phyloP scores from a whole-genome alignment of 1,140 invertebrate species.

The Drosophila parabipectinata region DNA sequence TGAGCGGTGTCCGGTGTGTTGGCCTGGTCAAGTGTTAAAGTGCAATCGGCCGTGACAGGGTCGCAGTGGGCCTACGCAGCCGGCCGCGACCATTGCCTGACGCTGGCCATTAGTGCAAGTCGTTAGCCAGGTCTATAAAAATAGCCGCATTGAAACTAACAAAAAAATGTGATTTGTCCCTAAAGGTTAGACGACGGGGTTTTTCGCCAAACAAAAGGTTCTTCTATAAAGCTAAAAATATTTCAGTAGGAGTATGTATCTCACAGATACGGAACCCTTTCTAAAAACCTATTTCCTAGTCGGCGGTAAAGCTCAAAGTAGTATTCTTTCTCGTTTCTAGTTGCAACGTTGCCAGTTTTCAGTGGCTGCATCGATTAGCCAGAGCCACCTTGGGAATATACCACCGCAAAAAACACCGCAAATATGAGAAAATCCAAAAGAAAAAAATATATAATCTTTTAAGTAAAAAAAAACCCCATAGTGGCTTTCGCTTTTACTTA shows the following conservation, averaged over 20 bases:
- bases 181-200: constrained; percentile 9
- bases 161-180: constrained; percentile 39
- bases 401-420: constrained; percentile 54
- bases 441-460: constrained; percentile 14
- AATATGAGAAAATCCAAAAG: constrained; percentile 41
- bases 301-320: neutral
- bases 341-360: constrained; percentile 65
- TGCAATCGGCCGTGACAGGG: constrained; percentile 72
- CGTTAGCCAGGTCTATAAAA: constrained; percentile 53
- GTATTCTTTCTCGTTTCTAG: constrained; percentile 18
- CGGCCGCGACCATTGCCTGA: constrained; percentile 56
- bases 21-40: constrained; percentile 77
- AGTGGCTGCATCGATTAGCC: constrained; percentile 68
- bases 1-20: constrained; percentile 28
- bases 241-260: too few relatives aligned
- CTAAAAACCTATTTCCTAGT: neutral
- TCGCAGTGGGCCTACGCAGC: constrained; percentile 41
- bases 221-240: neutral
- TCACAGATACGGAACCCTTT: too few relatives aligned
- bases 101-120: constrained; percentile 72
- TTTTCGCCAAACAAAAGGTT: too few relatives aligned
- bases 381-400: constrained; percentile 61
- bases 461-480: constrained; percentile 3
- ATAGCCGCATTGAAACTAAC: constrained; percentile 44
- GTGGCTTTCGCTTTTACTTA: constrained; percentile 68